Conservation (phyloP, 2,888 invertebrate genomes). For the Xanthorhoe spadicearia region DNA sequence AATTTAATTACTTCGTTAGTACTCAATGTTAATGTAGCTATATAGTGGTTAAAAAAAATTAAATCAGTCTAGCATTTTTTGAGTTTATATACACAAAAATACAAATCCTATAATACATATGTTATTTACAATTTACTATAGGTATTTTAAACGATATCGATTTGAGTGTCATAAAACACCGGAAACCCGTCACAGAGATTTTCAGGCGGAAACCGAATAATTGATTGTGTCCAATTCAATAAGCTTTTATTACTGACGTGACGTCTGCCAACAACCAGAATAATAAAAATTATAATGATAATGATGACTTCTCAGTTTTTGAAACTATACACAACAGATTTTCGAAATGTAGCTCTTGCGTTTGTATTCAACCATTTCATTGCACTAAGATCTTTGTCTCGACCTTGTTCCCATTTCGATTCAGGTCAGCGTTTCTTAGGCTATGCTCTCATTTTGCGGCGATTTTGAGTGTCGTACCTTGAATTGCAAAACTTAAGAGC, state of each 20-base stretch:
- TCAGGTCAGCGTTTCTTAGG: conserved; percentile 42
- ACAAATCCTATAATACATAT: no score
- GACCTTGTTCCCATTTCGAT: conserved; percentile 45
- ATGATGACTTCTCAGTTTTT: not conserved
- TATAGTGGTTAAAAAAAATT: no score
- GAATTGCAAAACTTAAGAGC: conserved; percentile 8
- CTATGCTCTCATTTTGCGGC: conserved; percentile 35
- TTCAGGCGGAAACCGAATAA: not conserved
- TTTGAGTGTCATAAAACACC: not conserved
- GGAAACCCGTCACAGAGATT: not conserved
- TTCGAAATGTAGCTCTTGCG: conserved; percentile 29
- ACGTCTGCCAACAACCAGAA: not conserved
- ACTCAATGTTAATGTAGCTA: no score
- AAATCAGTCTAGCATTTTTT: no score
- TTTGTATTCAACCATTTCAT: conserved; percentile 40
- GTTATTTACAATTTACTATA: no score
- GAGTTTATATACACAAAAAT: no score
- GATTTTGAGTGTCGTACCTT: conserved; percentile 29
- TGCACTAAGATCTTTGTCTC: conserved; percentile 43
- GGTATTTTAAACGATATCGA: not conserved
- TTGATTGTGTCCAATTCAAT: not conserved
- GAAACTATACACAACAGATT: conserved; percentile 14
- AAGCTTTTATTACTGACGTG: not conserved
- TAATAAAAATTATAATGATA: not conserved
- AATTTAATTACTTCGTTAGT: no score